A percentile compares a stretch with the other conserved stretches of the same genome.
These are phyloP conservation scores for Grammomys dolichurus DNA, from an alignment of 2,113 vertebrate genomes.

Conservation along the genomic window DNA sequence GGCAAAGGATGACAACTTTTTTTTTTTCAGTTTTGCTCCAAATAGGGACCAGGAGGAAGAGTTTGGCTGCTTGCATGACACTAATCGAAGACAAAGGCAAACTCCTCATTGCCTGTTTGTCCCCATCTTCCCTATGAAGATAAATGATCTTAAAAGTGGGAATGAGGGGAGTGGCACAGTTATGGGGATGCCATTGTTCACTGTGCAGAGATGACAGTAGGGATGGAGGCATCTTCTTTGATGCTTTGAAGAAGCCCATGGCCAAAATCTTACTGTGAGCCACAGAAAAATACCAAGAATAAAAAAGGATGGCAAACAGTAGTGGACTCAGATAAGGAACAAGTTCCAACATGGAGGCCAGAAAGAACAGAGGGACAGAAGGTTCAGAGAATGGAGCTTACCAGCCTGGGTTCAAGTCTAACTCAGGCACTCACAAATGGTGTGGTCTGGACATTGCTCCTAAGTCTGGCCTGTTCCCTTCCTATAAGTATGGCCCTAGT, in stretches of 20 bases:
- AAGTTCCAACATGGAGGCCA: neutral
- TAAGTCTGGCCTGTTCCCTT: neutral
- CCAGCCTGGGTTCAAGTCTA: too few species aligned
- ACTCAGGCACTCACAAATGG: accelerated
- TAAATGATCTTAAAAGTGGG: neutral
- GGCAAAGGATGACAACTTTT: neutral
- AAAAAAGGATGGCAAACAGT: neutral
- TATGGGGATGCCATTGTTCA: neutral
- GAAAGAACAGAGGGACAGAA: accelerated
- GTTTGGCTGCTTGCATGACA: neutral
- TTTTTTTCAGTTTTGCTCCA: constrained; percentile 4
- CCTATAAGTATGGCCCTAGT: neutral
- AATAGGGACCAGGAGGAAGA: constrained; percentile 8
- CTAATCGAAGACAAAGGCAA: neutral
- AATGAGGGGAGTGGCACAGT: neutral
- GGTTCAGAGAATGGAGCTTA: neutral
- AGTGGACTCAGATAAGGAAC: neutral
- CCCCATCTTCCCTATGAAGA: constrained; percentile 13
- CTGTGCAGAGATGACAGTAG: too few species aligned
- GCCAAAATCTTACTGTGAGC: neutral
- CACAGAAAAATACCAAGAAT: too few species aligned
- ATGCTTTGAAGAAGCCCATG: neutral
- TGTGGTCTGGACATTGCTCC: neutral
- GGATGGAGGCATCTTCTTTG: accelerated
- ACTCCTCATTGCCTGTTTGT: neutral